Conservation (phyloP, 2,113 vertebrate species). For the Chaetops frenatus region DNA sequence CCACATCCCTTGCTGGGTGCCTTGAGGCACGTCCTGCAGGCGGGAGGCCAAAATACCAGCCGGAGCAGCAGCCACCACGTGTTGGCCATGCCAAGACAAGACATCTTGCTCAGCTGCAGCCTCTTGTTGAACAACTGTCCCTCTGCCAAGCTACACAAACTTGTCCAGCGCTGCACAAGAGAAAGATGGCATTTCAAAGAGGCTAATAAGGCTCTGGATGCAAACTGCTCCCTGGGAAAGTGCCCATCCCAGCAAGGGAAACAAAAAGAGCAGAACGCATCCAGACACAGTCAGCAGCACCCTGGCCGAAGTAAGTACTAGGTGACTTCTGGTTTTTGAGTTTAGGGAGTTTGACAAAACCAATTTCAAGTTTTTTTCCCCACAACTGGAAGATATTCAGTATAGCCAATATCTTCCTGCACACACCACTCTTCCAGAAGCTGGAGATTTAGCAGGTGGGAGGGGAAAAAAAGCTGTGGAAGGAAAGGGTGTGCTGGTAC, state of each 20-base stretch:
- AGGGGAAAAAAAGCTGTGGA: neutral
- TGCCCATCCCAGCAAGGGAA: neutral
- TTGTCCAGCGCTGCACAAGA: neutral
- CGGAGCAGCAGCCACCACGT: neutral
- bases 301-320: neutral
- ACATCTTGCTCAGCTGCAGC: slow-evolving; percentile 40
- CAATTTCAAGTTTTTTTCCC: neutral
- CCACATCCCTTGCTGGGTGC: neutral
- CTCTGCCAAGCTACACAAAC: slow-evolving; percentile 36
- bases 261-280: neutral
- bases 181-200: slow-evolving; percentile 26
- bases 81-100: slow-evolving; percentile 19
- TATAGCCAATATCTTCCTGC: neutral
- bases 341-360: neutral
- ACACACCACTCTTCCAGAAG: neutral
- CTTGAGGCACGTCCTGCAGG: neutral
- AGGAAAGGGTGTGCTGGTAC: neutral
- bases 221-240: neutral
- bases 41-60: slow-evolving; percentile 9
- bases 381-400: neutral
- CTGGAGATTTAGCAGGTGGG: neutral
- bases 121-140: slow-evolving; percentile 20
- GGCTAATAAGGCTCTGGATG: neutral
- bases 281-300: neutral
- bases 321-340: neutral